Conservation (phyloP, 2,888 invertebrate genomes). For the Callimorpha dominula region DNA sequence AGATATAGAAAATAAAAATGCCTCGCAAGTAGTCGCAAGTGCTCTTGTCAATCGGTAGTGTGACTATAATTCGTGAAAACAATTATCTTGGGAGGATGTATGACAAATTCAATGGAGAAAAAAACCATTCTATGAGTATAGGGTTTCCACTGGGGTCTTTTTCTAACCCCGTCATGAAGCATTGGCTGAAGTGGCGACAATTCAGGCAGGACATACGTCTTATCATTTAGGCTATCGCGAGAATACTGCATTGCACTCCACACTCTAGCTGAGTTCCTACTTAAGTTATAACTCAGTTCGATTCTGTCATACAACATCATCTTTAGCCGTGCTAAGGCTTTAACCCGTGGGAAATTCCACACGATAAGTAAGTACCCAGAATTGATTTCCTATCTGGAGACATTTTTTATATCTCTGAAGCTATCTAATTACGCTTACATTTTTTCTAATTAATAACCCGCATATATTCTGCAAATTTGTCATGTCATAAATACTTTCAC, state of each 20-base stretch:
- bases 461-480: conserved; percentile 9
- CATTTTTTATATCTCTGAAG: background rate
- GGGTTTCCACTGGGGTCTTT: background rate
- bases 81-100: background rate
- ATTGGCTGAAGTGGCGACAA: no score
- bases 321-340: no score
- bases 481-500: conserved; percentile 36
- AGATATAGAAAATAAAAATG: background rate
- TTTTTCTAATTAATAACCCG: conserved; percentile 6
- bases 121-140: background rate
- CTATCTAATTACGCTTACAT: background rate
- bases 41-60: background rate
- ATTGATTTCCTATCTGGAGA: background rate
- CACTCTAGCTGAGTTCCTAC: no score
- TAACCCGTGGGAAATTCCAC: background rate
- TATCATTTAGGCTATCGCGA: no score
- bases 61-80: background rate
- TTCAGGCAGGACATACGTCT: no score
- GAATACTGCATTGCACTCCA: no score
- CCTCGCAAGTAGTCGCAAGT: no score
- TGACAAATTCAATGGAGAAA: background rate
- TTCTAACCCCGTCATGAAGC: background rate
- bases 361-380: background rate
- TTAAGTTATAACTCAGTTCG: background rate
- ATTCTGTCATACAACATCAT: background rate